Evolutionary conservation across 2,113 vertebrate genomes (phyloP), one percentile per base, ranked within the genome.

Genomic region (Aviceda subcristata): DNA sequence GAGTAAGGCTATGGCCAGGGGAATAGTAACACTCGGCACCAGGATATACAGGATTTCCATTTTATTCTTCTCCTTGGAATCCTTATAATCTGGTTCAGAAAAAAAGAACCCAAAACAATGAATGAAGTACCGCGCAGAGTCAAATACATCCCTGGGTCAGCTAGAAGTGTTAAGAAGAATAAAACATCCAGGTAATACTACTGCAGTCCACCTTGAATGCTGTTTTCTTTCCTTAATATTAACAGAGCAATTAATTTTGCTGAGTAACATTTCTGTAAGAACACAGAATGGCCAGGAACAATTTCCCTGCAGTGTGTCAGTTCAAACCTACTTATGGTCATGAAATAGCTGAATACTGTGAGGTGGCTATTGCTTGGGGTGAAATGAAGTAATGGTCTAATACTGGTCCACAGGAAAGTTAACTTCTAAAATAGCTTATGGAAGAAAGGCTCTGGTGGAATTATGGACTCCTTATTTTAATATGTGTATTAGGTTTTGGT

Each of bases 31-130:
- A 3, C 99, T 99, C 2, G 99, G 99, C 84, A 99, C 99, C 96
- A 99, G 98, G 92, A 99, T 99, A 93, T 99, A 99, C 20, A 99
- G 95, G 97, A 99, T 99, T 97, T 99, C 99, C 98, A 99, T 99
- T 96, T 99, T 99, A 77, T 98, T 98, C 96, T 99, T 99, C 71
- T 99, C 99, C 88, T 99, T 99, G 89, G 99, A 98, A 72, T 99
- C 99, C 48, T 99, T 99, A 9, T 98, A 98, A 96, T 99, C 99
- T 99, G 96, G 56, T 87, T 66, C 15, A 88, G 86, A 39, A 68
- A 63, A 62, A 45, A 30, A 55, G 15, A 26, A 16, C 21, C 7
- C 3, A 41, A 34, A 55, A 2, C 48, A 36, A 41, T 4, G 45
- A 86, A 29, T 59, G 27, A 87, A 43, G 22, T 32, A 7, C 64